phyloP scores from a whole-genome alignment of 2,888 invertebrate species.

The Mythimna lalbum region DNA sequence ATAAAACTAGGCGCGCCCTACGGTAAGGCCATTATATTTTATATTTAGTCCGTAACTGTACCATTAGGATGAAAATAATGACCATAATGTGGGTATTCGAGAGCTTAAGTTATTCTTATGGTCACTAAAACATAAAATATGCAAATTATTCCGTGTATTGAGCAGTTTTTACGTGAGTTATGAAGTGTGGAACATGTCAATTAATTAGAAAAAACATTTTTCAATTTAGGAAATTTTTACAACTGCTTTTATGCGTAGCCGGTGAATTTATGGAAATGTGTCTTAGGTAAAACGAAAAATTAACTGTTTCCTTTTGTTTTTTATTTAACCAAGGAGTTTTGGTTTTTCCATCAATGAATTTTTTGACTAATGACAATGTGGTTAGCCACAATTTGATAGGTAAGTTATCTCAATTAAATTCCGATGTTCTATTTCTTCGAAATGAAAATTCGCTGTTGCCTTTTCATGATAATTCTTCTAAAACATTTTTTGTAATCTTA shows the following conservation, averaged over 20 bases:
- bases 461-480: conserved; percentile 2
- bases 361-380: conserved; percentile 10
- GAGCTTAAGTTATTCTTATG: conserved; percentile 66
- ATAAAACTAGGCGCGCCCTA: conserved; percentile 53
- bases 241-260: background rate
- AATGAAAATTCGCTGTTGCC: conserved; percentile 4
- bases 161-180: conserved; percentile 47
- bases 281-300: background rate
- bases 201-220: conserved; percentile 34
- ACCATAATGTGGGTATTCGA: conserved; percentile 63
- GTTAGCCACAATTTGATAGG: conserved; percentile 9
- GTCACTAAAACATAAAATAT: conserved; percentile 67
- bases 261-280: conserved; percentile 3
- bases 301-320: background rate
- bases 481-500: background rate
- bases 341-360: background rate
- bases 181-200: conserved; percentile 45
- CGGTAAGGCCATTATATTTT: conserved; percentile 47
- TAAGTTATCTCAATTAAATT: background rate
- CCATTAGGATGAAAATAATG: conserved; percentile 63
- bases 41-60: conserved; percentile 55
- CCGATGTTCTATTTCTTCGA: background rate
- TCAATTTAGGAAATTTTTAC: conserved; percentile 16
- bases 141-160: conserved; percentile 64
- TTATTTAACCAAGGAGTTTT: background rate